Evolutionary conservation across 1,140 invertebrate species (phyloP).

Genomic region (Sarcophaga peregrina): DNA sequence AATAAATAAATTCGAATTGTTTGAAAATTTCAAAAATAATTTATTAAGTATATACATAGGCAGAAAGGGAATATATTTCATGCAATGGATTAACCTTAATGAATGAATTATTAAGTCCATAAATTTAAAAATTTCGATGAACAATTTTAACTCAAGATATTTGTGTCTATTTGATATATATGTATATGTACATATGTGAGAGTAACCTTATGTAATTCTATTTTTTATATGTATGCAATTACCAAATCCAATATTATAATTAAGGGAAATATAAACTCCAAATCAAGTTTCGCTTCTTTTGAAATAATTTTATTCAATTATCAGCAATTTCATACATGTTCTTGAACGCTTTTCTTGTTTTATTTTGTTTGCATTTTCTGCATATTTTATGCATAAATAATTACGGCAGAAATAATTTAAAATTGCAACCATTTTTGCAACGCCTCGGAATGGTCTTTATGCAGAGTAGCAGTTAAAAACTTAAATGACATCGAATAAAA

Average conservation of each 20-base stretch:
- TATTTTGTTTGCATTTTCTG: not conserved
- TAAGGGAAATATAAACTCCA: not conserved
- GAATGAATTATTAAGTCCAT: not conserved
- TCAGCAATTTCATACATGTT: constrained; percentile 25
- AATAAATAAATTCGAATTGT: no score
- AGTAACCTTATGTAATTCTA: no score
- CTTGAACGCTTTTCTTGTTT: not conserved
- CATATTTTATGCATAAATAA: constrained; percentile 30
- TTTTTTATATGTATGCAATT: not conserved
- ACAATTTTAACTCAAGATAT: constrained; percentile 27
- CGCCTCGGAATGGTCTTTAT: constrained; percentile 16
- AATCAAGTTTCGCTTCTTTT: constrained; percentile 9
- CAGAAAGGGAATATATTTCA: not conserved
- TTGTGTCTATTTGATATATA: constrained; percentile 13
- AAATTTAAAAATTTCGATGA: not conserved
- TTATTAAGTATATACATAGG: not conserved
- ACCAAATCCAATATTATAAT: not conserved
- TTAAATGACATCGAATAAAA: not conserved
- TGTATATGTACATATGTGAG: no score
- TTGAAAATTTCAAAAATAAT: not conserved
- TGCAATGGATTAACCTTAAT: not conserved
- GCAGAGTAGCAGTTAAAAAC: not conserved
- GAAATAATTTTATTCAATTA: constrained; percentile 37
- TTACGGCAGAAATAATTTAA: constrained; percentile 22
- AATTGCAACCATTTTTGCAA: constrained; percentile 28